Evolutionary conservation across 2,113 vertebrate genomes (phyloP).

Genomic region (Phainopepla nitens): DNA sequence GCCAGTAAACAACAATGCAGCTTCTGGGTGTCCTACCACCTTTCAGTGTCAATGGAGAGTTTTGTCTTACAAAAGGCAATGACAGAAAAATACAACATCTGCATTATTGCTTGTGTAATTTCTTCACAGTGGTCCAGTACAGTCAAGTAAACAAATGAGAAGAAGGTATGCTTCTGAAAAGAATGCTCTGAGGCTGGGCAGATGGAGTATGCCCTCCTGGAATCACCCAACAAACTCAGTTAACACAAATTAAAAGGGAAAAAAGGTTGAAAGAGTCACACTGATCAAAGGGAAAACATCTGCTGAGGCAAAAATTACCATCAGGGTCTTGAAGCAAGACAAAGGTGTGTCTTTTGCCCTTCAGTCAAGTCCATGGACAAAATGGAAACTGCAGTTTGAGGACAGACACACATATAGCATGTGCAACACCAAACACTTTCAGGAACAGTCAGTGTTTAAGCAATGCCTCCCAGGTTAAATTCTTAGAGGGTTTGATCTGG

Average conservation of each 20-base stretch:
- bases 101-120: not conserved
- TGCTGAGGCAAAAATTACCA: not conserved
- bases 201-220: not conserved
- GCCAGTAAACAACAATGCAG: not conserved
- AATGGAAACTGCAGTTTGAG: not conserved
- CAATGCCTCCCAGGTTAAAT: not conserved
- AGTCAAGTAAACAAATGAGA: not conserved
- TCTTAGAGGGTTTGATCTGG: not conserved
- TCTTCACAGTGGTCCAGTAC: slow-evolving; percentile 14
- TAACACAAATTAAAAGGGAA: not conserved
- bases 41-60: not conserved
- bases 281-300: not conserved
- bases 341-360: not conserved
- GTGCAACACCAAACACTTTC: not conserved
- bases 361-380: not conserved
- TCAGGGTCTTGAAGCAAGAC: not conserved
- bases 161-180: not conserved
- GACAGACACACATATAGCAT: not conserved
- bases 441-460: not conserved
- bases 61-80: not conserved
- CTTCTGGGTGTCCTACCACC: not conserved
- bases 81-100: not conserved
- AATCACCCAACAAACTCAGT: not conserved
- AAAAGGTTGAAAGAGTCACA: not conserved
- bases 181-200: not conserved